Evolutionary conservation across 2,888 invertebrate species (phyloP).

Genomic region (Abrostola triplasia): DNA sequence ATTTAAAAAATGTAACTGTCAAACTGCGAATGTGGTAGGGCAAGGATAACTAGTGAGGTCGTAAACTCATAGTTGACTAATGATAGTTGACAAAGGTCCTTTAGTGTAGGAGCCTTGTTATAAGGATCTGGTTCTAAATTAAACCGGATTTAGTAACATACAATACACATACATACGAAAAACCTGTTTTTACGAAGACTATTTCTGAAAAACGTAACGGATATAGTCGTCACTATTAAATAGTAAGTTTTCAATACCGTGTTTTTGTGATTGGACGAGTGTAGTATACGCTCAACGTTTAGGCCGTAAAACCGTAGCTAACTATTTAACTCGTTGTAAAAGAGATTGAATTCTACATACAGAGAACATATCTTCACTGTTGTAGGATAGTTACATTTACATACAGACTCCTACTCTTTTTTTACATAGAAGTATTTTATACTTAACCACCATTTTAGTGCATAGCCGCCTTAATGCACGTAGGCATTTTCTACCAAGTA

Average conservation of each 20-base stretch:
- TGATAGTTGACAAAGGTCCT: background rate
- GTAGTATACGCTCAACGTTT: too few relatives aligned
- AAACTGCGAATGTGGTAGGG: background rate
- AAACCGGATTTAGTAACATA: constrained; percentile 1
- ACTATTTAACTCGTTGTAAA: too few relatives aligned
- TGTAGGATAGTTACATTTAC: too few relatives aligned
- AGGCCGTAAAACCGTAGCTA: too few relatives aligned
- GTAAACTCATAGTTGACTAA: background rate
- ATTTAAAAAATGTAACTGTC: background rate
- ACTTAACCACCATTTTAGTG: too few relatives aligned
- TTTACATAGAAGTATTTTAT: too few relatives aligned
- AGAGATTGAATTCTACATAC: too few relatives aligned
- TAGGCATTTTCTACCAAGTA: too few relatives aligned
- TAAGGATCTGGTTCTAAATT: background rate
- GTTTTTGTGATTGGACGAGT: background rate
- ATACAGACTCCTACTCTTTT: too few relatives aligned
- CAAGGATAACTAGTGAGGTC: background rate
- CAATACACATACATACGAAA: background rate
- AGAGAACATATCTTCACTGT: too few relatives aligned
- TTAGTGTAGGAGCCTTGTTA: background rate
- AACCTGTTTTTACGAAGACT: background rate
- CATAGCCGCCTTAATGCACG: too few relatives aligned
- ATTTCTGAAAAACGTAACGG: constrained; percentile 5
- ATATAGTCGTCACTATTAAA: background rate
- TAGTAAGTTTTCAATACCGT: background rate